These are phyloP conservation scores for Liasis olivaceus DNA, from an alignment of 2,797 vertebrate species.

Conservation along the genomic window DNA sequence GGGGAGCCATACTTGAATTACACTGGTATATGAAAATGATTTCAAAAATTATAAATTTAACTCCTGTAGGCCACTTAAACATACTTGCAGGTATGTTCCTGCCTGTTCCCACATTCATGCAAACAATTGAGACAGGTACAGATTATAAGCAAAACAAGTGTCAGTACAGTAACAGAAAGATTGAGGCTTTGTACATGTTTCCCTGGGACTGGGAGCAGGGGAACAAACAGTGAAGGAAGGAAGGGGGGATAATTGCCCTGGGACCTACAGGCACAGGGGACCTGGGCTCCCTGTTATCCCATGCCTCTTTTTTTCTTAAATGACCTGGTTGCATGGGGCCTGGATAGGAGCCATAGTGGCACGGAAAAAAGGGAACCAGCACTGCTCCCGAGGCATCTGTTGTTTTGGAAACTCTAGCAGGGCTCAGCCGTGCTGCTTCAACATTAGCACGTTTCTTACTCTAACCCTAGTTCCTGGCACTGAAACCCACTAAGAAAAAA, in stretches of 20 bases:
- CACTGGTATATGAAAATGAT: background rate
- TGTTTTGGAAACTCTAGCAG: background rate
- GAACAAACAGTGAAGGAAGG: background rate
- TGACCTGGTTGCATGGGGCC: background rate
- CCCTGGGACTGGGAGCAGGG: background rate
- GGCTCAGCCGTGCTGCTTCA: background rate
- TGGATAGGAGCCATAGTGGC: background rate
- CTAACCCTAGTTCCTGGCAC: background rate
- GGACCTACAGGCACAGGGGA: background rate
- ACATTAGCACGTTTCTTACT: background rate
- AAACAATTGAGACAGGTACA: background rate
- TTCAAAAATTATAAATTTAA: background rate
- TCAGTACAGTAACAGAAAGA: background rate
- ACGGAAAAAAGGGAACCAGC: background rate
- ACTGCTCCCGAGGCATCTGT: background rate
- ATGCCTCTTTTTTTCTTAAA: background rate
- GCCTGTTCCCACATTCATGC: background rate
- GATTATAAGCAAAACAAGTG: background rate
- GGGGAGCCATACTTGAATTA: background rate
- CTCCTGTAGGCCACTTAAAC: background rate
- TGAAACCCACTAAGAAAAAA: background rate
- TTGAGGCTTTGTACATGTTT: background rate
- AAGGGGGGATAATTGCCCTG: background rate
- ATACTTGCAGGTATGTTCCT: background rate
- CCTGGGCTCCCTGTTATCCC: background rate